Percentiles rank a stretch among this genome's conserved stretches.
phyloP scores from a whole-genome alignment of 2,797 vertebrate species.

The Smutsia temminckii region DNA sequence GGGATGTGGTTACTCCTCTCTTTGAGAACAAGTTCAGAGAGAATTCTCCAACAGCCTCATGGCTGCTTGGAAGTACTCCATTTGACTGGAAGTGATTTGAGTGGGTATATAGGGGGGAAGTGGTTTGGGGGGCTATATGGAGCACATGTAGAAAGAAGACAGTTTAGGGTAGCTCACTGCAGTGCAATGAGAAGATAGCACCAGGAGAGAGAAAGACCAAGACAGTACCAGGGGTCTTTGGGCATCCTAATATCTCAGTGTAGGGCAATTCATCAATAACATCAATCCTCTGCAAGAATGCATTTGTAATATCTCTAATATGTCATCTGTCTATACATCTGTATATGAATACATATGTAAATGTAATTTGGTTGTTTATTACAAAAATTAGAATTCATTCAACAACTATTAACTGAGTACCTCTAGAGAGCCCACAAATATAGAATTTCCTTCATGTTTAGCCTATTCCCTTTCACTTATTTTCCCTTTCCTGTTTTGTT shows the following conservation, averaged over 20 bases:
- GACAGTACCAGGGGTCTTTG: not conserved
- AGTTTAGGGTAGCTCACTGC: not conserved
- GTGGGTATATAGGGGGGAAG: not conserved
- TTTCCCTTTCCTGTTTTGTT: conserved; percentile 56
- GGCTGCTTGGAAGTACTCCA: not conserved
- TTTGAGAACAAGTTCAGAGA: not conserved
- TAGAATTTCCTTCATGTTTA: conserved; percentile 7
- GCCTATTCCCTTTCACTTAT: not conserved
- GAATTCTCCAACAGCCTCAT: not conserved
- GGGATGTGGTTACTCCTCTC: not conserved
- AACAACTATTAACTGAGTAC: not conserved
- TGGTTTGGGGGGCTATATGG: not conserved
- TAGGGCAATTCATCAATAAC: not conserved
- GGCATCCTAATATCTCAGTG: not conserved
- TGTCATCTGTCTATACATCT: not conserved
- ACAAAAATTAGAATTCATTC: conserved; percentile 19
- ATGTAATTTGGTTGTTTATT: not conserved
- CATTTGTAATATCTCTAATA: not conserved
- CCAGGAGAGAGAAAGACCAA: not conserved
- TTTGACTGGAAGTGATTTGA: not conserved
- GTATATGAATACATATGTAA: not conserved
- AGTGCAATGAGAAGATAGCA: not conserved
- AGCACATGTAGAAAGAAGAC: not conserved
- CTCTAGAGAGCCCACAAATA: not conserved
- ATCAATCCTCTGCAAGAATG: not conserved